Evolutionary conservation across 2,113 vertebrate species (phyloP).

Genomic region (Myrmecobius fasciatus): DNA sequence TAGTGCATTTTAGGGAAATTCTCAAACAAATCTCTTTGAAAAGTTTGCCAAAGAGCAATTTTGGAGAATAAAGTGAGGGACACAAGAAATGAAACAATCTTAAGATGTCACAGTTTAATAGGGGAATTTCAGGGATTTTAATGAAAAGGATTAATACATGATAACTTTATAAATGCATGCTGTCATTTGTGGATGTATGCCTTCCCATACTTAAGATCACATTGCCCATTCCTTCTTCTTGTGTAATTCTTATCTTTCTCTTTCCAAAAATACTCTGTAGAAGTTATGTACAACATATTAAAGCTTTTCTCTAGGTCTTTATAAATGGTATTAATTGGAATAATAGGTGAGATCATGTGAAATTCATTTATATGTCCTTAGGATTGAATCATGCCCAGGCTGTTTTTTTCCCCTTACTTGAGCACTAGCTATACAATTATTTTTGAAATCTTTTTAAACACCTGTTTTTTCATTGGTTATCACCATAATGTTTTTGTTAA

Average conservation of each 20-base stretch:
- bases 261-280: neutral
- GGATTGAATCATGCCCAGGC: neutral
- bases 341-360: neutral
- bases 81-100: slow-evolving; percentile 13
- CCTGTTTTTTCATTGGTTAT: neutral
- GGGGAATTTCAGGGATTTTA: neutral
- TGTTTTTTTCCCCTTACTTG: neutral
- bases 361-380: neutral
- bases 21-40: slow-evolving; percentile 36
- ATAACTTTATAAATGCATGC: neutral
- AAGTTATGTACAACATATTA: neutral
- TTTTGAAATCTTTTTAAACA: neutral
- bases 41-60: slow-evolving; percentile 35
- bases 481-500: neutral
- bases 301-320: neutral
- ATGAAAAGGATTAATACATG: neutral
- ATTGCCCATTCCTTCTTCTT: neutral
- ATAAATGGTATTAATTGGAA: neutral
- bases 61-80: slow-evolving; percentile 1
- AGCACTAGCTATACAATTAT: neutral
- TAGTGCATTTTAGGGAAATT: slow-evolving; percentile 33
- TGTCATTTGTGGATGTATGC: neutral
- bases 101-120: neutral
- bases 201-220: neutral
- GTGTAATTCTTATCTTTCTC: neutral